A percentile compares a stretch with the other conserved stretches of the same genome.
Conservation (phyloP, 2,888 invertebrate genomes). For the Polydrusus cervinus region DNA sequence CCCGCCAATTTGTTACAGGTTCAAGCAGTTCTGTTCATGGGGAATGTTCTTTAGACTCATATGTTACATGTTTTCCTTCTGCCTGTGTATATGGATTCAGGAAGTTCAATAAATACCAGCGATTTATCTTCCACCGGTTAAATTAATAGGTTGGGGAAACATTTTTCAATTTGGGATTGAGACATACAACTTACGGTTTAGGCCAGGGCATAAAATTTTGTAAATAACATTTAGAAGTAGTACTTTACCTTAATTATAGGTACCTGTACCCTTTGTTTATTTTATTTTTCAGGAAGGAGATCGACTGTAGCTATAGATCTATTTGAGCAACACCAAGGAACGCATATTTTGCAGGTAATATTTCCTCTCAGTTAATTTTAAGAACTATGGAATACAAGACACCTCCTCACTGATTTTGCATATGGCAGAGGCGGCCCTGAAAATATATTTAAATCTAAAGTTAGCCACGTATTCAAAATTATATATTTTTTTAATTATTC, state of each 20-base stretch:
- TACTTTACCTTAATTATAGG: too few relatives aligned
- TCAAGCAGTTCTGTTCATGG: slow-evolving; percentile 52
- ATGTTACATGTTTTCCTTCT: slow-evolving; percentile 50
- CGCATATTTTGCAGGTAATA: slow-evolving; percentile 95
- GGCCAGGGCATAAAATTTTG: too few relatives aligned
- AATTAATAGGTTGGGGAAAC: slow-evolving; percentile 52
- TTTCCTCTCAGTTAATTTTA: slow-evolving; percentile 17
- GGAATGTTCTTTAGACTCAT: slow-evolving; percentile 52
- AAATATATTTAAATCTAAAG: too few relatives aligned
- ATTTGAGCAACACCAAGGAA: slow-evolving; percentile 97
- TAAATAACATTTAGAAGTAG: too few relatives aligned
- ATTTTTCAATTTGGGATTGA: slow-evolving; percentile 33
- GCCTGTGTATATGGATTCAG: slow-evolving; percentile 42
- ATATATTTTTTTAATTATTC: too few relatives aligned
- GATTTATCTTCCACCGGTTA: slow-evolving; percentile 49
- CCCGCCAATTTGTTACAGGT: slow-evolving; percentile 63
- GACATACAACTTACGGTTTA: background rate
- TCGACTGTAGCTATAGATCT: slow-evolving; percentile 87
- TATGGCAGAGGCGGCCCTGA: too few relatives aligned
- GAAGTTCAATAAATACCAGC: slow-evolving; percentile 51
- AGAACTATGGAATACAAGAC: too few relatives aligned
- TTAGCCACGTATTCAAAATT: too few relatives aligned
- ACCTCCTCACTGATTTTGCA: too few relatives aligned
- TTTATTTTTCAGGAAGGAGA: slow-evolving; percentile 79
- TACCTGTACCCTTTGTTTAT: background rate